phyloP scores from a whole-genome alignment of 2,888 invertebrate species.

The Thecocarcelia acutangulata region DNA sequence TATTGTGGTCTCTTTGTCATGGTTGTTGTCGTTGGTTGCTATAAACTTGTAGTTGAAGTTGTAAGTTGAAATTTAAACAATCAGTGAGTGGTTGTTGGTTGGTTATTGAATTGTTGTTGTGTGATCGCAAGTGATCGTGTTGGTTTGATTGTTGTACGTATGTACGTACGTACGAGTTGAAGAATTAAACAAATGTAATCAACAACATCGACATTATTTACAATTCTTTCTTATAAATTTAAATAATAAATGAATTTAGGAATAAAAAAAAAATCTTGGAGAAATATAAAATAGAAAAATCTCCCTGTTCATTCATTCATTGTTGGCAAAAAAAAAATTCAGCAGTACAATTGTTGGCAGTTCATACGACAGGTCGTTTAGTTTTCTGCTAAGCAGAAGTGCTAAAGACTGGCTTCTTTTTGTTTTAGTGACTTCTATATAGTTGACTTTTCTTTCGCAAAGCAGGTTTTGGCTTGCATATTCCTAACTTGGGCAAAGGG shows the following conservation, averaged over 20 bases:
- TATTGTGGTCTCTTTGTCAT: constrained; percentile 39
- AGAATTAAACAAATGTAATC: constrained; percentile 56
- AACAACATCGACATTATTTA: constrained; percentile 42
- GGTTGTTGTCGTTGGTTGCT: constrained; percentile 20
- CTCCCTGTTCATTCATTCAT: constrained; percentile 36
- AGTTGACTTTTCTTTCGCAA: too few relatives aligned
- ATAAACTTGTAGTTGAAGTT: constrained; percentile 35
- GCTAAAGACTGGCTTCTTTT: neutral
- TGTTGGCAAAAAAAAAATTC: constrained; percentile 47
- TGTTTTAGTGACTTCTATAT: too few relatives aligned
- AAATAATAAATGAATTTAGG: constrained; percentile 47
- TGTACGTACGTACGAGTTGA: constrained; percentile 1
- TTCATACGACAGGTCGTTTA: constrained; percentile 31
- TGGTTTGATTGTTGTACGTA: neutral
- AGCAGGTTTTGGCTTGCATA: too few relatives aligned
- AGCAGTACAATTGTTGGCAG: constrained; percentile 30
- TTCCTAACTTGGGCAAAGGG: too few relatives aligned
- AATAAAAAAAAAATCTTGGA: constrained; percentile 5
- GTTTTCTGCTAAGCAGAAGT: neutral
- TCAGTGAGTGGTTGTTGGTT: constrained; percentile 34
- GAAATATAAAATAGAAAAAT: constrained; percentile 32
- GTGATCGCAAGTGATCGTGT: neutral
- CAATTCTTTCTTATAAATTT: constrained; percentile 47
- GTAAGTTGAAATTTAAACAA: constrained; percentile 48
- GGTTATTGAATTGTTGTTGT: constrained; percentile 21